These are phyloP conservation scores for Crotalus helleri DNA, from an alignment of 2,113 vertebrate species.

Conservation along the genomic window DNA sequence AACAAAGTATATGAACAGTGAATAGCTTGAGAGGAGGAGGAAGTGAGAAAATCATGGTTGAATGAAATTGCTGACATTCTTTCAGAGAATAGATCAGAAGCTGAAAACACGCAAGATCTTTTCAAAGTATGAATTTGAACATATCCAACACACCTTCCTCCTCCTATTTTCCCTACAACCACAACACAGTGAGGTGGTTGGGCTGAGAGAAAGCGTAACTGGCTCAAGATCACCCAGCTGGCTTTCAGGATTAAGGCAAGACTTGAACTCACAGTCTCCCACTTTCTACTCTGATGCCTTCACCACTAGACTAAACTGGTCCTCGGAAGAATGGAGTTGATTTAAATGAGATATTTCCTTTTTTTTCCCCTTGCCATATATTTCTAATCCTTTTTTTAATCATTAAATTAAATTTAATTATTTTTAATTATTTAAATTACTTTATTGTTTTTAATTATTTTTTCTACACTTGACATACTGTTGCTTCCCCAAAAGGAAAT, in stretches of 20 bases:
- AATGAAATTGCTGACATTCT: no score
- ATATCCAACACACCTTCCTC: background rate
- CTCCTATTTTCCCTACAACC: background rate
- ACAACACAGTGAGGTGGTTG: background rate
- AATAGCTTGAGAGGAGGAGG: no score
- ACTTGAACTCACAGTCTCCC: background rate
- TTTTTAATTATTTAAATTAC: no score
- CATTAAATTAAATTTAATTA: background rate
- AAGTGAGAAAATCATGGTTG: no score
- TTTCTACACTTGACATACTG: background rate
- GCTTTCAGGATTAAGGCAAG: background rate
- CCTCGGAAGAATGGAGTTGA: background rate
- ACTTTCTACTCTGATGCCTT: background rate
- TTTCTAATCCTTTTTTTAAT: background rate
- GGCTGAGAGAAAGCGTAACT: background rate
- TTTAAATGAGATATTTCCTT: background rate
- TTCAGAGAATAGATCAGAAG: background rate
- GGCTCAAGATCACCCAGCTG: background rate
- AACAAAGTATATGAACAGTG: no score
- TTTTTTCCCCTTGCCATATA: background rate
- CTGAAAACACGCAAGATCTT: background rate
- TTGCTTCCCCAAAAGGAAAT: background rate
- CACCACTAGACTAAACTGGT: background rate
- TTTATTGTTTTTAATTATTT: background rate
- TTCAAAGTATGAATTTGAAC: background rate